Percentiles rank a stretch among this genome's conserved stretches.
Conservation (phyloP, 2,113 vertebrate species). For the Pholis gunnellus region DNA sequence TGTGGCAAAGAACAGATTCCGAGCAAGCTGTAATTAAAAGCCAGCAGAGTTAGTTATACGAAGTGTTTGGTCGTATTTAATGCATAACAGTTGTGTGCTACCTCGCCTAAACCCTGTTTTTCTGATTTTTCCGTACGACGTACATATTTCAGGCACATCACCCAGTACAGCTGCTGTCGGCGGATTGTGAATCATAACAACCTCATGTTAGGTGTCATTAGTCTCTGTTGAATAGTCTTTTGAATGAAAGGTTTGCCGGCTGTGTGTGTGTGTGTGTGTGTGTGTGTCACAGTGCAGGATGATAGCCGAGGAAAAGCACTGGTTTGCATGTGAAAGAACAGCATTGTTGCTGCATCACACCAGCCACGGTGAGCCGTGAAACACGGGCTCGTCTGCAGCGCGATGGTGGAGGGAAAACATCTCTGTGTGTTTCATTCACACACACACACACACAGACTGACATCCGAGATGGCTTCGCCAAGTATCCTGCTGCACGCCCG, state of each 20-base stretch:
- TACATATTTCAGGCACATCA: not conserved
- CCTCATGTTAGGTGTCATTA: conserved; percentile 10
- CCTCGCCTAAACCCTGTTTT: not conserved
- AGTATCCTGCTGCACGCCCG: conserved; percentile 50
- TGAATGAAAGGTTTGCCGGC: conserved; percentile 15
- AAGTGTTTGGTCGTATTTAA: not conserved
- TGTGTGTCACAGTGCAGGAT: not conserved
- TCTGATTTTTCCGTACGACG: not conserved
- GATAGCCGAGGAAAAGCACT: not conserved
- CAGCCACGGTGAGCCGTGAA: conserved; percentile 25
- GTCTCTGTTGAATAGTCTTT: conserved; percentile 23
- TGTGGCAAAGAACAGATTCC: not conserved
- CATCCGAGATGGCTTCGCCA: conserved; percentile 38
- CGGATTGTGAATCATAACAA: not conserved
- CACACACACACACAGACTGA: not conserved
- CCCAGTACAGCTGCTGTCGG: not conserved
- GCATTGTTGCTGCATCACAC: not conserved
- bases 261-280: not conserved
- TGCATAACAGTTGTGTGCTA: too few species aligned
- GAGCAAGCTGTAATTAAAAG: not conserved
- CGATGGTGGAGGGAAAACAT: not conserved
- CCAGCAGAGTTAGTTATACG: not conserved
- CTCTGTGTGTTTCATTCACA: conserved; percentile 16
- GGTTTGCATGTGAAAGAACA: conserved; percentile 55
- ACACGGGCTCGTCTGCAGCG: conserved; percentile 22